Percentiles rank a stretch among this genome's conserved stretches.
Conservation (phyloP, 2,797 vertebrate species). For the Lithobates pipiens region DNA sequence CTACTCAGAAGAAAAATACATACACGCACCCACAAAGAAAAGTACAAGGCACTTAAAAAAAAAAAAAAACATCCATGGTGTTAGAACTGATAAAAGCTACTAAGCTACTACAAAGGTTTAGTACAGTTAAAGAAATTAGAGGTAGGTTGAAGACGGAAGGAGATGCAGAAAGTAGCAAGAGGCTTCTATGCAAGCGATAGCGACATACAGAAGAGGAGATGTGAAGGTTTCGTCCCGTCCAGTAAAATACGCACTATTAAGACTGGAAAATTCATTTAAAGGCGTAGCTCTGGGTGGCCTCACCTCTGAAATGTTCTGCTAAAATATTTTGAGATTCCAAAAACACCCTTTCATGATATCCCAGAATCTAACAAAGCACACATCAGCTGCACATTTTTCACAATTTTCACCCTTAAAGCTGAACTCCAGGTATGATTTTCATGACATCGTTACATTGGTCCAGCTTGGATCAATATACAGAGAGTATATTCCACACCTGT, state of each 20-base stretch:
- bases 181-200: background rate
- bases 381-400: too few relatives aligned
- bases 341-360: background rate
- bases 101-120: background rate
- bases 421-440: too few relatives aligned
- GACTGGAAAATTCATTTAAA: conserved; percentile 23
- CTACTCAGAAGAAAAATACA: background rate
- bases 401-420: too few relatives aligned
- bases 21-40: background rate
- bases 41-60: background rate
- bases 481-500: too few relatives aligned
- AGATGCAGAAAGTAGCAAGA: background rate
- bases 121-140: background rate
- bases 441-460: too few relatives aligned
- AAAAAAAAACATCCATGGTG: background rate
- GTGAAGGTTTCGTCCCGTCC: background rate
- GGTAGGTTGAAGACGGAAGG: background rate
- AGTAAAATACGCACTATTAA: background rate
- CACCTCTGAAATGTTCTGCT: background rate
- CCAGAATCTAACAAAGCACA: background rate
- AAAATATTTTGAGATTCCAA: background rate
- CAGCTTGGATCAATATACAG: too few relatives aligned
- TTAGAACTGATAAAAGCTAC: background rate
- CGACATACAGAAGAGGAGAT: background rate
- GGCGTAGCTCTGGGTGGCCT: conserved; percentile 15